A percentile compares a stretch with the other conserved stretches of the same genome.
These are phyloP conservation scores for Eulacestoma nigropectus DNA, from an alignment of 2,113 vertebrate genomes.

Conservation along the genomic window DNA sequence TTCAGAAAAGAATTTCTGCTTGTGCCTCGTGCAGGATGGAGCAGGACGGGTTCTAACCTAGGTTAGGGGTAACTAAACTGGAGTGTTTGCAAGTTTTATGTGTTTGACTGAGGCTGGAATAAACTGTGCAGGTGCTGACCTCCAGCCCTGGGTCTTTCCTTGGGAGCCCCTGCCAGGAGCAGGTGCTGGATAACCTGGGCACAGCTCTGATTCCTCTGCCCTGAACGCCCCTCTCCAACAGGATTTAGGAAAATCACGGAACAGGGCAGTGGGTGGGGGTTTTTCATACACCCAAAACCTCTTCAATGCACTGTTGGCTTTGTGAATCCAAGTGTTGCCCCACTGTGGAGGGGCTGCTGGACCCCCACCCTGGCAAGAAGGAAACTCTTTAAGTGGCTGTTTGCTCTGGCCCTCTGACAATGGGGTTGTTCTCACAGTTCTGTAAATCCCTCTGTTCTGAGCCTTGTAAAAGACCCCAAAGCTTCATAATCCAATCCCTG, in stretches of 20 bases:
- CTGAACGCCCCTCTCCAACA: neutral
- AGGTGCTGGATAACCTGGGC: rapidly evolving
- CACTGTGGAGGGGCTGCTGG: neutral
- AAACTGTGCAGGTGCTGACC: rapidly evolving
- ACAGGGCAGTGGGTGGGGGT: rapidly evolving
- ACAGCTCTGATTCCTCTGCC: rapidly evolving
- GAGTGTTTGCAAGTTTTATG: rapidly evolving
- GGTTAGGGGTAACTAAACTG: rapidly evolving
- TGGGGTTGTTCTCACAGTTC: rapidly evolving
- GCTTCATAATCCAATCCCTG: neutral
- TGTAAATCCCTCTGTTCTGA: no score
- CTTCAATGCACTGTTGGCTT: rapidly evolving
- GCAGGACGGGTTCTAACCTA: rapidly evolving
- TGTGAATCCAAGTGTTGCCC: rapidly evolving
- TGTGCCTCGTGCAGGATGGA: rapidly evolving
- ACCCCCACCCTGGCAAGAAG: neutral
- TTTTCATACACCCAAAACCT: rapidly evolving
- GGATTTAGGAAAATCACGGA: rapidly evolving
- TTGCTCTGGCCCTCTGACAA: neutral
- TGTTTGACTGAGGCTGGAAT: neutral
- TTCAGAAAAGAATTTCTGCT: neutral
- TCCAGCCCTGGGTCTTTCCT: neutral
- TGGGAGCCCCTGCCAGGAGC: neutral
- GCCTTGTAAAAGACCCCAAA: neutral
- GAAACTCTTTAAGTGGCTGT: neutral